Evolutionary conservation across 2,113 vertebrate species (phyloP).

Genomic region (Catagonus wagneri): DNA sequence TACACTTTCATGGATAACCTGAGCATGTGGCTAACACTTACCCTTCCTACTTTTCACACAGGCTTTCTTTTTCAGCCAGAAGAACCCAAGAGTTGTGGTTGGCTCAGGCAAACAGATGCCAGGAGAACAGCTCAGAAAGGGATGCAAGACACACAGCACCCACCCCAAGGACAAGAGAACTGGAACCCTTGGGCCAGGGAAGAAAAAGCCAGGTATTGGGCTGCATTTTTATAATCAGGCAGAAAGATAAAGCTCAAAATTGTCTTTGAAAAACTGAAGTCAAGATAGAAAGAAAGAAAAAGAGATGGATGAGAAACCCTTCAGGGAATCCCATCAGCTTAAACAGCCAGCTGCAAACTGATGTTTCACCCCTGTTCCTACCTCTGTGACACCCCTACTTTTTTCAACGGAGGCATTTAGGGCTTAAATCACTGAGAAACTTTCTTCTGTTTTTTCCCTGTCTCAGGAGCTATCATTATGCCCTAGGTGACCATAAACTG

Average conservation of each 20-base stretch:
- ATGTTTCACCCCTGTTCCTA: not conserved
- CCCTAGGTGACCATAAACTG: not conserved
- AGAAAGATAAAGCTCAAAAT: not conserved
- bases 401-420: not conserved
- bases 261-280: slow-evolving; percentile 8
- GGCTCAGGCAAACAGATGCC: not conserved
- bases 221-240: not conserved
- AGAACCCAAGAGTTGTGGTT: rapidly evolving
- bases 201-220: not conserved
- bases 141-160: not conserved
- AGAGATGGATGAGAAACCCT: not conserved
- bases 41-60: not conserved
- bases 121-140: not conserved
- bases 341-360: not conserved
- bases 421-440: not conserved
- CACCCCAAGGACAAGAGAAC: not conserved
- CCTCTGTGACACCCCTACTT: not conserved
- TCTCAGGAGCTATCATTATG: not conserved
- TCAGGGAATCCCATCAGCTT: not conserved
- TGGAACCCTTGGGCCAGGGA: not conserved
- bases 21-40: not conserved
- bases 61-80: not conserved
- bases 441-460: not conserved
- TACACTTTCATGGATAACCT: not conserved
- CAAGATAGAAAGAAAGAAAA: not conserved